Percentiles rank a stretch among this genome's conserved stretches.
Conservation (phyloP, 2,797 vertebrate genomes). For the Phaenicophaeus curvirostris region DNA sequence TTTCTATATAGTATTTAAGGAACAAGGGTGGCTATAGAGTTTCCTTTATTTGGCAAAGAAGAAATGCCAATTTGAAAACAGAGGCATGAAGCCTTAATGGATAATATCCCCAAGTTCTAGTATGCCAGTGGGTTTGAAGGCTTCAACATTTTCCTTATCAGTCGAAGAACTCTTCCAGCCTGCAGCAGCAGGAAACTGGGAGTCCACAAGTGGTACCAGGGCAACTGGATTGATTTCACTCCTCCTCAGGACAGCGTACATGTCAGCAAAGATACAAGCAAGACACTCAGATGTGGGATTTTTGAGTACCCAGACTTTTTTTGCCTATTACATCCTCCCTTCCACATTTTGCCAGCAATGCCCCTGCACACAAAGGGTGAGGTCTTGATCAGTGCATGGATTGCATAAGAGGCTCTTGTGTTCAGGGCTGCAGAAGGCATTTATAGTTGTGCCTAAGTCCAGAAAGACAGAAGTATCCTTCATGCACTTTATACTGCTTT, state of each 20-base stretch:
- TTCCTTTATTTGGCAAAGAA: background rate
- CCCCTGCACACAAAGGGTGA: fast-evolving
- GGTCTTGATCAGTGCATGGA: fast-evolving
- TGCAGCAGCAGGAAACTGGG: background rate
- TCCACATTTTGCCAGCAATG: fast-evolving
- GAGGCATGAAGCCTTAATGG: background rate
- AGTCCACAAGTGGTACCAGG: background rate
- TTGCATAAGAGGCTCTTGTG: fast-evolving
- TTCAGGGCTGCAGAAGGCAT: background rate
- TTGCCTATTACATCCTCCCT: background rate
- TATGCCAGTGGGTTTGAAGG: background rate
- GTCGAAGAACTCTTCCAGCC: background rate
- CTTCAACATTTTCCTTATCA: background rate
- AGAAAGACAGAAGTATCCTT: background rate
- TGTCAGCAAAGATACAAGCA: background rate
- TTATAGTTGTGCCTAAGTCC: background rate
- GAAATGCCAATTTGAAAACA: background rate
- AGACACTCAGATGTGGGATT: background rate
- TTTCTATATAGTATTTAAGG: background rate
- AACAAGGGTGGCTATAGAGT: background rate
- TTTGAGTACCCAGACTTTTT: background rate
- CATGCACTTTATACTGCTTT: background rate
- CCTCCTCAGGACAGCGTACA: background rate
- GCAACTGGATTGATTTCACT: background rate
- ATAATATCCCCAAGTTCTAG: background rate